Evolutionary conservation across 2,888 invertebrate species (phyloP).

Genomic region (Cinara cedri): DNA sequence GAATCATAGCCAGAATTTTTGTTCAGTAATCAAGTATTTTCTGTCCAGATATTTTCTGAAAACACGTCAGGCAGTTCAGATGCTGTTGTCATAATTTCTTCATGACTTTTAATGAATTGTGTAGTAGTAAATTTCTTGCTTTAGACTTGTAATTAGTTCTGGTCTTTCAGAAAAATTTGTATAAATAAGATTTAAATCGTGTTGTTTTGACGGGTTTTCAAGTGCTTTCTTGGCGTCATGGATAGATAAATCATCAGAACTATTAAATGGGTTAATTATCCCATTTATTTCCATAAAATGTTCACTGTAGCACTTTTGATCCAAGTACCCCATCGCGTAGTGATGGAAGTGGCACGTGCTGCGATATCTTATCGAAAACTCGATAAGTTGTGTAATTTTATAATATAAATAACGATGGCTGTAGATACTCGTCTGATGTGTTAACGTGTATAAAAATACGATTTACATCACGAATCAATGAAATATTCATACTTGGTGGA

Average conservation of each 20-base stretch:
- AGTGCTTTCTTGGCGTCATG: constrained; percentile 9
- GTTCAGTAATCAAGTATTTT: constrained; percentile 15
- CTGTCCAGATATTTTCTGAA: constrained; percentile 10
- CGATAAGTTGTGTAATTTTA: too few relatives aligned
- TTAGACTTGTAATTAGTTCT: not conserved
- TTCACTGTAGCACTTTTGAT: constrained; percentile 14
- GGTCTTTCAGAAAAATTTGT: not conserved
- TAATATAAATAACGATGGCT: constrained; percentile 12
- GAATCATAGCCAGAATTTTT: constrained; percentile 5
- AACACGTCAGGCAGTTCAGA: constrained; percentile 5
- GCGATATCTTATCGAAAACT: constrained; percentile 16
- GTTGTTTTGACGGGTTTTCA: constrained; percentile 3
- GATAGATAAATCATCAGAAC: constrained; percentile 1
- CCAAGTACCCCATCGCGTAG: not conserved
- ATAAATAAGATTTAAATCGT: not conserved
- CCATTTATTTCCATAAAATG: not conserved
- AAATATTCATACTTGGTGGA: not conserved
- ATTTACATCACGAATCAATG: not conserved
- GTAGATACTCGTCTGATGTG: not conserved
- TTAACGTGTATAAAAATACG: not conserved
- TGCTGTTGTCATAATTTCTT: not conserved
- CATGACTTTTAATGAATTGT: not conserved
- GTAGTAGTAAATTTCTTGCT: constrained; percentile 1
- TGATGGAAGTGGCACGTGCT: not conserved
- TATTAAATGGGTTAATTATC: not conserved